Base-by-base conservation (phyloP, 1,140 invertebrate genomes). In the Bombus picipes region DNA sequence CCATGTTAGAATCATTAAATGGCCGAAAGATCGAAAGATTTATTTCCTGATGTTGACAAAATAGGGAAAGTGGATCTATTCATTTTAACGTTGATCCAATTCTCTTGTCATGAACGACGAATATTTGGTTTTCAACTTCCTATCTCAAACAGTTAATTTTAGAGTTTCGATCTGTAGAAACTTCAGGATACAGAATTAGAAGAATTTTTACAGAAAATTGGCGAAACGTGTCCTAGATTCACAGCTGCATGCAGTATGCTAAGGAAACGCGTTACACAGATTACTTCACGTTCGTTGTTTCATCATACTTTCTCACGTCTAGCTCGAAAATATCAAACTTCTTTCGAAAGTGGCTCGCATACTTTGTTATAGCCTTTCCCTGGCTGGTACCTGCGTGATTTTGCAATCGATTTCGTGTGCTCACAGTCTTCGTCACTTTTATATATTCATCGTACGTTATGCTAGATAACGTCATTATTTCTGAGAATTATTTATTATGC, bases 381-480 rank as follows among this genome's bases (percentile, higher is more conserved):
- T 43, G 65, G 2, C 81, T 83, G 75, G 43, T 72, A 79, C 66
- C 75, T 53, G 32, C 43, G n/a, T 15, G 83, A 85, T 72, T 80
- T 85, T 39, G 74, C 37, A 70, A 78, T 80, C 66, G 53, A 80
- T 85, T 72, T 78, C 43, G 4, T 39, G 28, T 32, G 13, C 6
- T 15, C n/a, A 28, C 32, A 1, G 22, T 53, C 47, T 53, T 53
- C 47, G 18, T 53, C n/a, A 71, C n/a, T 66, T 79, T 62, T 43
- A 47, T n/a, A n/a, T 43, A 10, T n/a, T 32, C 28, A 37, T 66
- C n/a, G 12, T 66, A 32, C 15, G 15, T 18, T 68, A 34, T 3
- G 18, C 9, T 37, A 37, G 22, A 68, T 22, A 22, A 68, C 18
- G 6, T 18, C 9, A 10, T 34, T 68, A 34, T 37, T 68, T 68